phyloP scores from a whole-genome alignment of 2,797 vertebrate species.

The Cygnus olor region DNA sequence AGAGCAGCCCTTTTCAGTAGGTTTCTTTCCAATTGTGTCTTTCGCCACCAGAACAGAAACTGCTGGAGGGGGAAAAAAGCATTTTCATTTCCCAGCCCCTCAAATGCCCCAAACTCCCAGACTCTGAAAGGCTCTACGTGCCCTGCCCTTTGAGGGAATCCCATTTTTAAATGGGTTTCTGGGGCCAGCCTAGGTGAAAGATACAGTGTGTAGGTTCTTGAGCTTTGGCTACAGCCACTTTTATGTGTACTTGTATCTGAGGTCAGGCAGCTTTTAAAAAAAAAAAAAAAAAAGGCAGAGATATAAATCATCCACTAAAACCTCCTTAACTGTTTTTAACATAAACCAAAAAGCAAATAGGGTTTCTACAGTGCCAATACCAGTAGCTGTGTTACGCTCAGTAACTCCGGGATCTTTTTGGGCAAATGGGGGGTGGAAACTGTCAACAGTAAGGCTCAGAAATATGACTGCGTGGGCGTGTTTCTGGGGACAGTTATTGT shows the following conservation, averaged over 20 bases:
- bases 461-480: background rate
- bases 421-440: background rate
- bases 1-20: background rate
- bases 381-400: background rate
- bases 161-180: background rate
- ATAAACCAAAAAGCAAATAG: background rate
- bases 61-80: background rate
- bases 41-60: background rate
- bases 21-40: background rate
- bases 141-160: background rate
- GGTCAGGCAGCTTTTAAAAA: background rate
- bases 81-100: background rate
- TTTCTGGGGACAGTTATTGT: background rate
- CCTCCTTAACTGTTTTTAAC: background rate
- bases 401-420: background rate
- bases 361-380: background rate
- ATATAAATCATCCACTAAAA: background rate
- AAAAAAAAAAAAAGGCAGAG: background rate
- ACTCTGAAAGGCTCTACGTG: background rate
- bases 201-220: background rate
- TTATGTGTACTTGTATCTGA: background rate
- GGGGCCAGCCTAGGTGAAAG: background rate
- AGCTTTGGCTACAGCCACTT: background rate
- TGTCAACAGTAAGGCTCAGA: background rate
- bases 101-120: background rate